Percentiles rank a stretch among this genome's conserved stretches.
Conservation (phyloP, 2,797 vertebrate genomes). For the Oreortyx pictus region DNA sequence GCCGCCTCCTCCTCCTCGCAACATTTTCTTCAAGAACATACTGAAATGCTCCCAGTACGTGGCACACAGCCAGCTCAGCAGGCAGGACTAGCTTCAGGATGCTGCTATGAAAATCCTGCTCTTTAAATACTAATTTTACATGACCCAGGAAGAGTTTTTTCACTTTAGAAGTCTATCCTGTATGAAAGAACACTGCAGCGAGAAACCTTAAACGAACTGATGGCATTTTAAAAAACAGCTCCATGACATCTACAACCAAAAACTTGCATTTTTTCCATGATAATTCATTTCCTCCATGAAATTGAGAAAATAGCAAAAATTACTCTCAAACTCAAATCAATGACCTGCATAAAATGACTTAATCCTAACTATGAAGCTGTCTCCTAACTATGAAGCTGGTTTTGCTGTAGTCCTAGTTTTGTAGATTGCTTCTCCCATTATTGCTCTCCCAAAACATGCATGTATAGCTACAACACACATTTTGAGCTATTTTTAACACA, state of each 20-base stretch:
- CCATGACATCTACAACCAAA: neutral
- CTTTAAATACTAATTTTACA: constrained; percentile 61
- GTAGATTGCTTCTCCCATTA: neutral
- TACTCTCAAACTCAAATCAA: neutral
- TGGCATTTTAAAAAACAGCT: constrained; percentile 34
- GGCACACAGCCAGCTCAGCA: constrained; percentile 57
- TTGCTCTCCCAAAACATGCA: neutral
- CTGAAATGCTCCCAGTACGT: constrained; percentile 48
- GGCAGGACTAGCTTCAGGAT: constrained; percentile 41
- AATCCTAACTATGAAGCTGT: neutral
- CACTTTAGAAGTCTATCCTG: neutral
- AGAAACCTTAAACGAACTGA: constrained; percentile 10
- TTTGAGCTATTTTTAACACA: no score
- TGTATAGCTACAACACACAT: neutral
- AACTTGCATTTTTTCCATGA: neutral
- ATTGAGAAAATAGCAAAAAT: constrained; percentile 17
- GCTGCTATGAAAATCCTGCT: constrained; percentile 65
- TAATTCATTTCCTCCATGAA: neutral
- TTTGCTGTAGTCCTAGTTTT: neutral
- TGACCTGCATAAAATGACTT: neutral
- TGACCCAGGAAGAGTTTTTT: constrained; percentile 52
- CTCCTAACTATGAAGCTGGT: neutral
- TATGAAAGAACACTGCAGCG: neutral
- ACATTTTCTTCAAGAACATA: constrained; percentile 63
- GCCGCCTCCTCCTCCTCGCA: constrained; percentile 50